Evolutionary conservation across 2,113 vertebrate genomes (phyloP).

Genomic region (Tenebrosternarchus preto): DNA sequence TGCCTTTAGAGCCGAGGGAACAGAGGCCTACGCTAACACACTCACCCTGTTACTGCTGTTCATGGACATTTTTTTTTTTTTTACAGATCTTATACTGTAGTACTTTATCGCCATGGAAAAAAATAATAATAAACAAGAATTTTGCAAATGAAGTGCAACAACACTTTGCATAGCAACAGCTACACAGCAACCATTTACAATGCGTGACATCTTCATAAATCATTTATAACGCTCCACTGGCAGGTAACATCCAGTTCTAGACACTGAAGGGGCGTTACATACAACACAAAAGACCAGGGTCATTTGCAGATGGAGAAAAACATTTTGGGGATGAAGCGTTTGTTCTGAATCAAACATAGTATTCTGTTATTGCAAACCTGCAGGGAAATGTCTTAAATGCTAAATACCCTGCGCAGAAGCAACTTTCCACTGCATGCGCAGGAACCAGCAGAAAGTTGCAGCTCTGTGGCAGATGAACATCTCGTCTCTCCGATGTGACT

Average conservation of each 20-base stretch:
- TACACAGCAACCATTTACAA: slow-evolving; percentile 1
- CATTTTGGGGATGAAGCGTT: no score
- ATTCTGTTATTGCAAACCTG: neutral
- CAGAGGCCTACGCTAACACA: neutral
- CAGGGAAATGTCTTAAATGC: neutral
- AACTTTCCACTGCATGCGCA: neutral
- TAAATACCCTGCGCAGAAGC: neutral
- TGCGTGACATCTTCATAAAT: slow-evolving; percentile 17
- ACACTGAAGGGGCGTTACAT: neutral
- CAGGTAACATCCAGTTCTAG: neutral
- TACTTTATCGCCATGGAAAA: neutral
- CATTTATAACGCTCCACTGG: slow-evolving; percentile 6
- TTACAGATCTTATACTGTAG: slow-evolving; percentile 7
- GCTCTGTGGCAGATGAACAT: slow-evolving; percentile 3
- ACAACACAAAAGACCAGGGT: slow-evolving; percentile 5
- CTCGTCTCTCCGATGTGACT: slow-evolving; percentile 20
- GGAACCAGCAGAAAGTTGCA: slow-evolving; percentile 3
- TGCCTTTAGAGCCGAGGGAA: neutral
- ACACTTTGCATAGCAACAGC: slow-evolving; percentile 14
- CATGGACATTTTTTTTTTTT: neutral
- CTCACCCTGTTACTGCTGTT: neutral
- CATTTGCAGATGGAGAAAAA: neutral
- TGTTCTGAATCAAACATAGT: no score
- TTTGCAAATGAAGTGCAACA: neutral
- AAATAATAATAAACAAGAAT: neutral